Evolutionary conservation across 30 jellyfish, hydroid and myxozoan genomes (phyloP).

Genomic region (Pseudorhiza aurosa): DNA sequence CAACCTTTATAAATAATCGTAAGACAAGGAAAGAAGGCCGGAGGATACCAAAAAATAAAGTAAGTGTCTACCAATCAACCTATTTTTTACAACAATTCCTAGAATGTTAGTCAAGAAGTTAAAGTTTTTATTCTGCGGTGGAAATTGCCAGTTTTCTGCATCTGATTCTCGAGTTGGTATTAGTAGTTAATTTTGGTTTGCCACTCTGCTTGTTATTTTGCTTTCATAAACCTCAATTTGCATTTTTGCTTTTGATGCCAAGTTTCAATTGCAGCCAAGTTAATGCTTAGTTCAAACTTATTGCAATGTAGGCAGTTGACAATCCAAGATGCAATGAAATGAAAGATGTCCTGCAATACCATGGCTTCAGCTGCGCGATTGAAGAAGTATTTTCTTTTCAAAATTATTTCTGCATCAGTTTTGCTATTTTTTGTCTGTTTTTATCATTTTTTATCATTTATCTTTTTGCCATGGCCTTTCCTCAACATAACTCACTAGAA

Average conservation of each 20-base stretch:
- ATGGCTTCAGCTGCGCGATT: conserved; percentile 66
- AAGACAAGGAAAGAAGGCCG: conserved; percentile 91
- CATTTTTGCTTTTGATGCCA: neutral
- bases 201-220: neutral
- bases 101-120: too few species aligned
- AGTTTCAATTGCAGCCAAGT: neutral
- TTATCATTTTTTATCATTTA: too few species aligned
- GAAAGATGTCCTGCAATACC: conserved; percentile 87
- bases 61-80: too few species aligned
- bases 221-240: neutral
- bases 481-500: too few species aligned
- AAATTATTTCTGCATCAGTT: too few species aligned
- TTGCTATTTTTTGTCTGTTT: too few species aligned
- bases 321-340: conserved; percentile 94
- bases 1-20: conserved; percentile 79
- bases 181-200: too few species aligned
- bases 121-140: too few species aligned
- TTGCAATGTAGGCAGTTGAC: conserved; percentile 83
- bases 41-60: conserved; percentile 68
- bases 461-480: too few species aligned
- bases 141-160: too few species aligned
- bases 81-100: too few species aligned
- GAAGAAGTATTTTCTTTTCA: conserved; percentile 95
- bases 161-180: too few species aligned
- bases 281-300: neutral